Evolutionary conservation across 2,113 vertebrate genomes (phyloP), one percentile per base, ranked within the genome.

Genomic region (Thamnaconus septentrionalis): DNA sequence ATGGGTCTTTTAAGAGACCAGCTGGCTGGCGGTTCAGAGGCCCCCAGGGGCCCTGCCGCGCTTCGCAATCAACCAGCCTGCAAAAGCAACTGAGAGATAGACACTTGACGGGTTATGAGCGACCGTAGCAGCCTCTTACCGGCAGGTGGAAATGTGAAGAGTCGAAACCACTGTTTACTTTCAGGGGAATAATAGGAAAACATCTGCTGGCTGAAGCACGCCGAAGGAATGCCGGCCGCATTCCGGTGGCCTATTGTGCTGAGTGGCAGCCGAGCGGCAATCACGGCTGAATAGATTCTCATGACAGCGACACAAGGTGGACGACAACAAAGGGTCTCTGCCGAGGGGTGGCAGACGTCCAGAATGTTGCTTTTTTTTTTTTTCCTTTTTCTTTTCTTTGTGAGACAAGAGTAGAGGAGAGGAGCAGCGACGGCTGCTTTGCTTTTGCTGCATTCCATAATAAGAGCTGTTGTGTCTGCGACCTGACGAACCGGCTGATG

Each of bases 141-240:
- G 18, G 18, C 18, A 31, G 18, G 18, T 31, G 18, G 18, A 31
- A 31, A 31, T 31, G 18, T 31, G 18, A 31, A 31, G 18, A 31
- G 18, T 31, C 18, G 39, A 64, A 63, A 55, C 18, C 43, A 2
- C 10, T 5, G 12, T 53, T 69, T 40, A 48, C 57, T 39, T 66
- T 61, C 58, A 42, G 53, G 61, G 18, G n/a, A 44, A 31, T 31
- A 31, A 31, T 31, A 2, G 18, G 18, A 31, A 31, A 31, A 31
- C 18, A 31, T 31, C 18, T 31, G 18, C 18, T 31, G 18, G 18
- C 18, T 31, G 18, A 31, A 31, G 18, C 18, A 31, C 18, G 18
- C 18, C 78, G 73, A 45, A 73, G 77, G 76, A 87, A 80, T 81
- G 76, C 10, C 72, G 81, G 81, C 84, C 52, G 67, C 42, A 53